Percentiles rank a stretch among this genome's conserved stretches.
These are phyloP conservation scores for Columba livia DNA, from an alignment of 2,113 vertebrate genomes.

Conservation along the genomic window DNA sequence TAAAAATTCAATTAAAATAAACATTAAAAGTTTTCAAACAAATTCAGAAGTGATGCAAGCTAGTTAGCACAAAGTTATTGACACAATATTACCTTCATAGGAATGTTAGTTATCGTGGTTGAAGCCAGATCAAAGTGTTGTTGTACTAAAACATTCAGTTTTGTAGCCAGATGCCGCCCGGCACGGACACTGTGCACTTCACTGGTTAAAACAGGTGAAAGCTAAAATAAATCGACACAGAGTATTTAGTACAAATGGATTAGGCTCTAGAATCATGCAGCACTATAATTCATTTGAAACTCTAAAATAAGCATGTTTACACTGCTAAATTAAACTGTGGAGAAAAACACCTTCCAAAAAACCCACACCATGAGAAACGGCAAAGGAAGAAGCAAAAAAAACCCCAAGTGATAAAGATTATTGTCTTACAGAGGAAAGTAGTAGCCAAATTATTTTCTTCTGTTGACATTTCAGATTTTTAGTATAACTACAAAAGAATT, in stretches of 20 bases:
- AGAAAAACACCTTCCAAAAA: background rate
- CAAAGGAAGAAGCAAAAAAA: background rate
- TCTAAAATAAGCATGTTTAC: background rate
- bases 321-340: background rate
- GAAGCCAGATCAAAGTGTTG: conserved; percentile 98
- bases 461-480: background rate
- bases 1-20: conserved; percentile 77
- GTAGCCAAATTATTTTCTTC: background rate
- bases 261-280: background rate
- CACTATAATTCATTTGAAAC: background rate
- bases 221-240: conserved; percentile 51
- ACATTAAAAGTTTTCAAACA: conserved; percentile 57
- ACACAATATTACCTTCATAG: conserved; percentile 90
- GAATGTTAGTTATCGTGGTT: conserved; percentile 98
- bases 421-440: background rate
- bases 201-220: conserved; percentile 86
- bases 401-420: background rate
- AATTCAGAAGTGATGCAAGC: conserved; percentile 59
- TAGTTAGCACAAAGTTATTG: background rate
- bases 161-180: conserved; percentile 91
- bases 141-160: conserved; percentile 96
- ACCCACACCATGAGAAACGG: fast-evolving
- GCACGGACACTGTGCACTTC: conserved; percentile 98
- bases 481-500: background rate
- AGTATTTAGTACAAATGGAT: background rate